Evolutionary conservation across 2,113 vertebrate species (phyloP), one percentile per base, ranked within the genome.

Genomic region (Clarias batrachus): DNA sequence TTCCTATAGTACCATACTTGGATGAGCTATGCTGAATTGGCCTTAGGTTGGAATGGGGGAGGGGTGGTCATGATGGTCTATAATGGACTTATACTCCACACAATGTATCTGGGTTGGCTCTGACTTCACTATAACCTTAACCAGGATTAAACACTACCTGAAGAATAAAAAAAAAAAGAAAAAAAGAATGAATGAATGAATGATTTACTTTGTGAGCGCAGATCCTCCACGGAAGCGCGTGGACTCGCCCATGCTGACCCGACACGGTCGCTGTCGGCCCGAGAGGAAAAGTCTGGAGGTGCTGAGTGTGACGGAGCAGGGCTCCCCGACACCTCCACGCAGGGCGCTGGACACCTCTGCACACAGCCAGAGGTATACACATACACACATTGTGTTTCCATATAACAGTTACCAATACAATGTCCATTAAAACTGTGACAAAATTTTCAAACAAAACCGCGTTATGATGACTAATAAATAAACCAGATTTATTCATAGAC

Each of bases 251-350:
- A 97, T 98, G 97, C 90, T 98, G 91, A 97, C 95, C 37, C 95
- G 97, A 19, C 96, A 97, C 0, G 97, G 97, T 60, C 97, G 97
- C 86, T 95, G 96, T 48, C 94, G 97, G 71, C 97, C 97, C 0
- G 97, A 98, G 91, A 94, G 97, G 91, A 98, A 97, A 91, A 97
- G 96, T 89, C 95, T 98, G 93, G 97, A 98, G 92, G 97, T 97
- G 27, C 93, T 98, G 82, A 97, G 96, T 84, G 96, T 97, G 83
- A 97, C 96, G 0, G 97, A 98, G 81, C 96, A 97, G 33, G 96
- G 97, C 78, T 98, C 97, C 83, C 97, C 97, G 0, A 97, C 96
- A 65, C 96, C 96, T 3, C 96, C 96, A 21, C 96, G 97, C 87
- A 93, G 97, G 89, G 96, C 96, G 81, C 93, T 97, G 89, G 97